A percentile compares a stretch with the other conserved stretches of the same genome.
Conservation (phyloP, 2,113 vertebrate species). For the Reinhardtius hippoglossoides region DNA sequence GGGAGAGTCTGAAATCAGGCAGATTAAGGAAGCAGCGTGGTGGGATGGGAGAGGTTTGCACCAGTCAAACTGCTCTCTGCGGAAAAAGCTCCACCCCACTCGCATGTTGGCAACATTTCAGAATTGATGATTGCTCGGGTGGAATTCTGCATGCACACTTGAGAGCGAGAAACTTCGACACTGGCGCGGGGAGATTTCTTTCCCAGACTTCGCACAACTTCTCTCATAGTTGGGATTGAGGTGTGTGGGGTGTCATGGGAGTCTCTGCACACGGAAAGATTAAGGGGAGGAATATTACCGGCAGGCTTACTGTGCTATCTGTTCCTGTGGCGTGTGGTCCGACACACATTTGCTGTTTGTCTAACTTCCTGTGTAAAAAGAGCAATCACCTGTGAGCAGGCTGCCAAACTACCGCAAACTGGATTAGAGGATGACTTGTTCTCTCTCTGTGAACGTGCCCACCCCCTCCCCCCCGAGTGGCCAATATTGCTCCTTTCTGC, state of each 20-base stretch:
- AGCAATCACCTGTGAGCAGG: conserved; percentile 32
- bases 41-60: neutral
- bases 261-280: conserved; percentile 72
- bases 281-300: conserved; percentile 64
- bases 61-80: conserved; percentile 52
- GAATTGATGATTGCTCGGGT: neutral
- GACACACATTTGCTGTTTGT: conserved; percentile 6
- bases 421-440: neutral
- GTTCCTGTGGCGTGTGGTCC: conserved; percentile 26
- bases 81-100: conserved; percentile 17
- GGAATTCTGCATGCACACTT: neutral
- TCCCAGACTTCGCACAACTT: conserved; percentile 52
- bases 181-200: conserved; percentile 22
- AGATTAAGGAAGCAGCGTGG: conserved; percentile 66
- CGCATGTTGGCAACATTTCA: conserved; percentile 24
- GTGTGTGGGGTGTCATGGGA: conserved; percentile 58
- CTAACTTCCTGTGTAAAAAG: neutral
- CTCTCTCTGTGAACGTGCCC: too few species aligned
- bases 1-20: conserved; percentile 70
- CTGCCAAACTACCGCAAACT: neutral
- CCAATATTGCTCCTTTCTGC: neutral
- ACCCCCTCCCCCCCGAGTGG: too few species aligned
- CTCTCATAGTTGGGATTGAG: conserved; percentile 64
- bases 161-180: conserved; percentile 47
- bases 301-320: conserved; percentile 58